These are phyloP conservation scores for Eristalinus aeneus DNA, from an alignment of 2,888 invertebrate genomes.

Conservation along the genomic window DNA sequence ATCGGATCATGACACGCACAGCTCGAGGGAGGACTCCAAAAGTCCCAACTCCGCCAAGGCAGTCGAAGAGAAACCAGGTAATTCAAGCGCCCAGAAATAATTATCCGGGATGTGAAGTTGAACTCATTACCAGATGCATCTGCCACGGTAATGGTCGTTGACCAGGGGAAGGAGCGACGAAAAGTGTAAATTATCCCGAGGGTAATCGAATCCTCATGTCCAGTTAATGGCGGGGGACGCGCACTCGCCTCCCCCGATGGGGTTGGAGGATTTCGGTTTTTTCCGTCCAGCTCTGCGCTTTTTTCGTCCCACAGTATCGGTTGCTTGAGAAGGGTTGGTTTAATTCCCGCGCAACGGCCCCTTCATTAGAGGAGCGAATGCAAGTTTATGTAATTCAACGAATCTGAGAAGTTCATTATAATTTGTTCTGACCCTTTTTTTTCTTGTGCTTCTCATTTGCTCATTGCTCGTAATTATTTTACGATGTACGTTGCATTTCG, in stretches of 20 bases:
- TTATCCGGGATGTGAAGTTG: slow-evolving; percentile 21
- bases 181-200: slow-evolving; percentile 29
- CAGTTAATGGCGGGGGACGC: slow-evolving; percentile 9
- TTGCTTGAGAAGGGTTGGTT: background rate
- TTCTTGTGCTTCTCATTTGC: background rate
- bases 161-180: slow-evolving; percentile 15
- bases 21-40: slow-evolving; percentile 80
- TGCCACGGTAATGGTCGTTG: slow-evolving; percentile 29
- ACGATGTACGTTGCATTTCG: background rate
- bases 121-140: slow-evolving; percentile 49
- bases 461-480: background rate
- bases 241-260: background rate
- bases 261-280: background rate
- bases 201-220: slow-evolving; percentile 37
- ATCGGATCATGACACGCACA: slow-evolving; percentile 79
- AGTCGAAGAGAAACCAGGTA: slow-evolving; percentile 79
- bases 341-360: slow-evolving; percentile 14
- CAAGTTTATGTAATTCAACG: background rate
- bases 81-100: slow-evolving; percentile 35
- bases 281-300: too few species aligned
- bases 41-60: slow-evolving; percentile 79
- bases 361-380: slow-evolving; percentile 2
- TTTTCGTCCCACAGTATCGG: background rate
- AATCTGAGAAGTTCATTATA: background rate
- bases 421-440: background rate